Evolutionary conservation across 2,888 invertebrate genomes (phyloP), one percentile per base, ranked within the genome.

Genomic region (Meiosimyza platycephala): DNA sequence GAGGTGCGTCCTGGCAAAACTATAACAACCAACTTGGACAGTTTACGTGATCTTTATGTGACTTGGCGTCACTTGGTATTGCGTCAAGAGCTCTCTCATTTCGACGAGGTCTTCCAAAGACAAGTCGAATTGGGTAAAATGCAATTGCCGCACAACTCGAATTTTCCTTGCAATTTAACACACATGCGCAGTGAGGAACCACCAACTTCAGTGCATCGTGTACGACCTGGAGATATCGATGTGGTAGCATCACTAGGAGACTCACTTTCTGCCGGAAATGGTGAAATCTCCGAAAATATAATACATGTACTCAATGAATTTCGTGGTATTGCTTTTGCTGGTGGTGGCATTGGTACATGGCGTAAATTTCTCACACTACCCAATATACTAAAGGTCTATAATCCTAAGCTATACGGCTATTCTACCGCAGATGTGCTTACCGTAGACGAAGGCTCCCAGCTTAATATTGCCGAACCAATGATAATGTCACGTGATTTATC

Each of bases 321-420:
- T 80, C 85, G 89, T 0, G 89, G 89, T 3, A 59, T 89, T 16
- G 84, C 88, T 0, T 89, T 88, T 83, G 83, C 88, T 1, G 88
- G 86, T 51, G 90, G 89, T 76, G 90, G 90, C 0, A 81, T 89
- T 78, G 88, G 83, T 2, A 88, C 85, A 7, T 91, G 90, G 90
- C 85, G 88, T 12, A 82, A 86, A 57, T 88, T 82, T 71, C 75
- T 90, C 0, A 91, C 90, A 0, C 71, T 91, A 50, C 90, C 91
- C 9, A 91, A 91, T 80, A 90, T 91, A 55, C 78, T 91, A 22
- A 90, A 90, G 79, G 90, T 89, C 75, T 93, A 90, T 80, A 93
- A 92, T 84, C 91, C 91, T 0, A 87, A 90, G 28, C 80, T 93
- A 2, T 85, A 90, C 71, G 93, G 93, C 16, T 92, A 80, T 64